These are phyloP conservation scores for Cyclura pinguis DNA, from an alignment of 2,797 vertebrate genomes.

Conservation along the genomic window DNA sequence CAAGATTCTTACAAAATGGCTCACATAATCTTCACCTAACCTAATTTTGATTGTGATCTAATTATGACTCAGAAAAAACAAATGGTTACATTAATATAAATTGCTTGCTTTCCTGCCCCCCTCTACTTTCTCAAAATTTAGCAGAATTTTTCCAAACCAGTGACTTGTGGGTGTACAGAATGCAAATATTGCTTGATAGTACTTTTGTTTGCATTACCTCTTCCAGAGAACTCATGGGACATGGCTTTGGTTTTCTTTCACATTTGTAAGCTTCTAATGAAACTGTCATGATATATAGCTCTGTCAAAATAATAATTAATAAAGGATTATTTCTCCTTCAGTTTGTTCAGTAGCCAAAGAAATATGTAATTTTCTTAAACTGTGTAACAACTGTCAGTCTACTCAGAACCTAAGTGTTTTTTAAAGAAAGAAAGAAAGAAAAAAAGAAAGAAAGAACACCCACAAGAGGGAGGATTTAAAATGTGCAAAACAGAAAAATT, in stretches of 20 bases:
- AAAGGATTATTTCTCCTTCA: not conserved
- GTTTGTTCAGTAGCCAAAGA: not conserved
- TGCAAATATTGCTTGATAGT: not conserved
- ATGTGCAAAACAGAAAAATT: not conserved
- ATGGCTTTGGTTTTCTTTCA: not conserved
- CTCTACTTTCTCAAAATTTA: not conserved
- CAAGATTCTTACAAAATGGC: not conserved
- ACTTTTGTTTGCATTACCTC: not conserved
- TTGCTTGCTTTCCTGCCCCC: no score
- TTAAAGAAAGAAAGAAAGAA: no score
- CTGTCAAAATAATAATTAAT: not conserved
- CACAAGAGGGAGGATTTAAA: slow-evolving; percentile 16
- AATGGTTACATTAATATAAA: no score
- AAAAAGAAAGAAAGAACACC: not conserved
- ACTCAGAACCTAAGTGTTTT: not conserved
- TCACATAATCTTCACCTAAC: not conserved
- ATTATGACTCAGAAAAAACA: not conserved
- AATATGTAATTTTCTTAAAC: not conserved
- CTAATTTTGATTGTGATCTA: not conserved
- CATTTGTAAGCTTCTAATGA: not conserved
- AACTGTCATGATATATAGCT: not conserved
- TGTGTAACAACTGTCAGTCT: not conserved
- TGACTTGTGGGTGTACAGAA: not conserved
- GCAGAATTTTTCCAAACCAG: not conserved
- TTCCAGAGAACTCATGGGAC: not conserved